A percentile compares a stretch with the other conserved stretches of the same genome.
These are phyloP conservation scores for Metellina segmentata DNA, from an alignment of 2,888 invertebrate species.

Conservation along the genomic window DNA sequence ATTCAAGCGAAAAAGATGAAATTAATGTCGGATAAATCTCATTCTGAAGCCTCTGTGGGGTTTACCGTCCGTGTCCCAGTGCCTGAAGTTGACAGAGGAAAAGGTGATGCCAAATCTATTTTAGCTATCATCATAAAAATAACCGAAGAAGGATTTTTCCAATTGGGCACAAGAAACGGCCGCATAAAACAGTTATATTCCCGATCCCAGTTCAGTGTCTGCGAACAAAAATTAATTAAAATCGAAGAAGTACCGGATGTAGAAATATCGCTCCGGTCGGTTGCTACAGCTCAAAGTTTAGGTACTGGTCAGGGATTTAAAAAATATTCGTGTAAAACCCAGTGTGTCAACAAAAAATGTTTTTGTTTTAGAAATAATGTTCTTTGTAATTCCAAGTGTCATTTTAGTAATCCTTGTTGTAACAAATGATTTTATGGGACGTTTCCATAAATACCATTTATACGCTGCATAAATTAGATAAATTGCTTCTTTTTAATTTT, in stretches of 20 bases:
- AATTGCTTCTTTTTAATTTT: conserved; percentile 68
- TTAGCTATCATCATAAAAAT: conserved; percentile 72
- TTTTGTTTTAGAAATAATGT: conserved; percentile 59
- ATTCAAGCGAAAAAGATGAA: no score
- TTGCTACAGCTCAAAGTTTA: conserved; percentile 72
- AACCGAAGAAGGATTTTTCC: conserved; percentile 46
- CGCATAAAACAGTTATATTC: no score
- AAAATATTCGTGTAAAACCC: conserved; percentile 71
- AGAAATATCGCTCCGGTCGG: conserved; percentile 70
- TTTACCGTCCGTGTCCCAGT: conserved; percentile 37
- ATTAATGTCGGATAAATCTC: no score
- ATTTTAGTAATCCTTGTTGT: no score
- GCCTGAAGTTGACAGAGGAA: conserved; percentile 70
- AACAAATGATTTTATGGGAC: background rate
- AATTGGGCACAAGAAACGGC: no score
- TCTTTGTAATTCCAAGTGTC: no score
- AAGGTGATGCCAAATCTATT: conserved; percentile 72
- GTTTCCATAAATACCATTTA: conserved; percentile 67
- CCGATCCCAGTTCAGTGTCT: conserved; percentile 55
- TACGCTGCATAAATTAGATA: conserved; percentile 67
- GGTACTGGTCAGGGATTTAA: conserved; percentile 68
- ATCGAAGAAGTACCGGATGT: conserved; percentile 64
- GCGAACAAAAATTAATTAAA: conserved; percentile 68
- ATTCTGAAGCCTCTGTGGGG: no score
- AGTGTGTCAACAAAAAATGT: conserved; percentile 71